Base-by-base conservation (phyloP, 2,113 vertebrate species). In the Proteles cristata region DNA sequence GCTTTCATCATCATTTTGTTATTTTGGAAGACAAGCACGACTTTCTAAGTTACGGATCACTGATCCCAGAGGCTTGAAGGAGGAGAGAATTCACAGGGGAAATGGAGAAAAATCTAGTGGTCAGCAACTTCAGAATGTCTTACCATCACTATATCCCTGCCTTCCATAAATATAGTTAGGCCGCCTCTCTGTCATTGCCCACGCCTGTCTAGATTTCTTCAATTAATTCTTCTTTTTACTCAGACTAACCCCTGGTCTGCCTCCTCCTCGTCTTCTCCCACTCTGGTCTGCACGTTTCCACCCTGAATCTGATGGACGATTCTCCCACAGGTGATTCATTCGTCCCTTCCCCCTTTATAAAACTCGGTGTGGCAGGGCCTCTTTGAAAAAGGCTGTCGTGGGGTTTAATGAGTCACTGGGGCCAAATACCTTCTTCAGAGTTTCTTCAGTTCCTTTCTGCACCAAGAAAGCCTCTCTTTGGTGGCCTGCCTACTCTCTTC, bases 11-110 rank as follows among this genome's bases (percentile, higher is more conserved):
- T 73, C 9, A 1, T 11, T 86, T 63, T 69, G 21, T 68, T 81
- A 50, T 35, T 74, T 50, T 53, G 58, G 48, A 79, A 84, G 71
- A 53, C 2, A 3, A 25, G 12, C 8, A 23, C 6, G 12, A 58
- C 31, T 93, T 90, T 71, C 86, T 92, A 48, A 69, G 48, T 71
- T 31, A 15, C 9, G 26, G 11, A 23, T 23, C 11, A 7, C 35
- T 48, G n/a, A 93, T 25, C 35, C 25, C 50, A 61, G 19, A 33
- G 11, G 10, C 28, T 82, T 25, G 48, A 48, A 39, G 17, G 45
- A 68, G 12, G 73, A 82, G 66, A 79, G 12, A 79, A 66, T 0
- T 0, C 0, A 0, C 0, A 31, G 43, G 1, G 31, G 28, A 25
- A 66, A 76, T 31, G 21, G 82, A 66, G 14, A 71, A 21, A 65